Conservation (phyloP, 2,797 vertebrate species). For the Periparus ater region DNA sequence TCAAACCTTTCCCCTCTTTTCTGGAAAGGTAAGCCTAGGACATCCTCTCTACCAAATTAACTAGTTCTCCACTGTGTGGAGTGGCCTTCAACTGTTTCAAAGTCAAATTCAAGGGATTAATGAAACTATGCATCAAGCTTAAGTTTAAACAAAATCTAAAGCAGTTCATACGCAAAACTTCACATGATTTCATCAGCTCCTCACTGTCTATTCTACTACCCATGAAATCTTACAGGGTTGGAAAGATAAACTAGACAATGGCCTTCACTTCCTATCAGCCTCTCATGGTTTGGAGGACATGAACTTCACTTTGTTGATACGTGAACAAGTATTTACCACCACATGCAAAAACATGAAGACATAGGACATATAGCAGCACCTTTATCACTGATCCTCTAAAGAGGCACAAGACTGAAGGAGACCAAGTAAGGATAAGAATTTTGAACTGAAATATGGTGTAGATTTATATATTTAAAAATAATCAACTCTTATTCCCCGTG, state of each 20-base stretch:
- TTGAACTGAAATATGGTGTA: not conserved
- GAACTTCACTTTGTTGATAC: not conserved
- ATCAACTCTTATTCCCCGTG: not conserved
- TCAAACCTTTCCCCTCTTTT: not conserved
- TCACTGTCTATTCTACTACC: not conserved
- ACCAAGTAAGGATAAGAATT: not conserved
- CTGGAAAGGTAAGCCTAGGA: not conserved
- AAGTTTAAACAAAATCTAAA: not conserved
- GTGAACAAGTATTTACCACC: not conserved
- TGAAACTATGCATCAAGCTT: not conserved
- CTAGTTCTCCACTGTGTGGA: not conserved
- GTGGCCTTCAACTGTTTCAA: not conserved
- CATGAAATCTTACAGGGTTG: not conserved
- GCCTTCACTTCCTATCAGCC: not conserved
- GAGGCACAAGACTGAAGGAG: not conserved
- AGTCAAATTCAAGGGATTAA: not conserved
- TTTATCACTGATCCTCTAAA: not conserved
- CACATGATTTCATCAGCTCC: not conserved
- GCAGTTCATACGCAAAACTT: not conserved
- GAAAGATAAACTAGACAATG: not conserved
- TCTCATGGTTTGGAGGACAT: not conserved
- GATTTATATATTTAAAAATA: constrained; percentile 36
- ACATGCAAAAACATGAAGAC: not conserved
- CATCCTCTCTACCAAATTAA: not conserved
- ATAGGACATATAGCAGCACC: not conserved